Evolutionary conservation across 1,140 invertebrate genomes (phyloP), one percentile per base, ranked within the genome.

Genomic region (Bombus sylvicola): DNA sequence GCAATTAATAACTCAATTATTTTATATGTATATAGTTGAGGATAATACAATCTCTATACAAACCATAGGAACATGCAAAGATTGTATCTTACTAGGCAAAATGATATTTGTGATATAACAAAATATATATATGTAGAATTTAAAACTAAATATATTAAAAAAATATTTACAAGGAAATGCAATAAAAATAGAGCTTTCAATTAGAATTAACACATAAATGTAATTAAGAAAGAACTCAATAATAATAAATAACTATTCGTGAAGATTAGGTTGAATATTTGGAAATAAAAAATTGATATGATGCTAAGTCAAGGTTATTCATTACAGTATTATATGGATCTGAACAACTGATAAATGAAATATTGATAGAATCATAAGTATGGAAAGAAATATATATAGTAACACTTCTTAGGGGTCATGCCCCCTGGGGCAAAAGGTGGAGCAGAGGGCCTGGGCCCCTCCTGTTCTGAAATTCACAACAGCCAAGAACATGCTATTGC

Each of bases 361-460:
- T 66, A 68, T 78, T 71, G 74, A 57, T 89, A 87, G 76, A 76
- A 84, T 77, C 68, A 47, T 87, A 76, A 91, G 79, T 89, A 92
- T 92, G 91, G 85, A 88, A 86, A 91, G 90, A 85, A 89, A 82
- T 74, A 82, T 88, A 83, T 68, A 86, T 91, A 93, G 83, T 80
- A 90, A 87, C 83, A 87, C 71, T 85, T 88, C 90, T 91, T 91
- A 92, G 91, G 92, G 93, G 93, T 90, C 92, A 95, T 95, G 95
- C 94, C 94, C 94, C 94, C 93, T 74, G 94, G 95, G 92, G 92
- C 94, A 86, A 93, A 92, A 80, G 89, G 90, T 53, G 93, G 93
- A 83, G 84, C 93, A 87, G 94, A 95, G 94, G 93, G 93, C 92
- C 87, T 94, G 87, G 93, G 92, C 88, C 94, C 94, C 81, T 94